phyloP scores from a whole-genome alignment of 1,140 invertebrate genomes.

The Sminthurides bifidus region DNA sequence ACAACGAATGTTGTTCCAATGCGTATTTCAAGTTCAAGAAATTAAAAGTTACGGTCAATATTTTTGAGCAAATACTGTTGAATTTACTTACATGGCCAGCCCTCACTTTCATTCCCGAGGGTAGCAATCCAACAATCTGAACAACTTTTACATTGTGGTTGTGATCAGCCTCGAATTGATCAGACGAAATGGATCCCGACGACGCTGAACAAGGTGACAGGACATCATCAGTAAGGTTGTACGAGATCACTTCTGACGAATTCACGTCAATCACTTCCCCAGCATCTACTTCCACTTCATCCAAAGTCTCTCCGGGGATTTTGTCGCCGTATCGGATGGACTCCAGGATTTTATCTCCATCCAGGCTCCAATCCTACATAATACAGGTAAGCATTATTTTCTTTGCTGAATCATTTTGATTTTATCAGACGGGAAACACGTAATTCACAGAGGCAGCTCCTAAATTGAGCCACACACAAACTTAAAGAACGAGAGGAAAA shows the following conservation, averaged over 20 bases:
- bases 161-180: conserved; percentile 18
- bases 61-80: background rate
- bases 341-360: conserved; percentile 30
- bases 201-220: background rate
- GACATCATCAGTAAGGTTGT: conserved; percentile 1
- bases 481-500: too few species aligned
- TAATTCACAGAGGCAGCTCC: too few species aligned
- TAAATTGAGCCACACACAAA: too few species aligned
- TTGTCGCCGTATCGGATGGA: conserved; percentile 26
- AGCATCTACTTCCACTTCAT: conserved; percentile 8
- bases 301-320: conserved; percentile 12
- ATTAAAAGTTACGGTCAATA: background rate
- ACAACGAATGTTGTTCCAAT: too few species aligned
- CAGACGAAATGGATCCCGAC: conserved; percentile 16
- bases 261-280: conserved; percentile 5
- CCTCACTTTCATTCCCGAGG: conserved; percentile 18
- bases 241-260: conserved; percentile 1
- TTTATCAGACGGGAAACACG: too few species aligned
- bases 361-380: conserved; percentile 20
- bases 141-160: conserved; percentile 26
- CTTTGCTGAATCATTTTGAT: too few species aligned
- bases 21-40: conserved; percentile 1
- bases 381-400: background rate
- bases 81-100: conserved; percentile 6
- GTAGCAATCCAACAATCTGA: conserved; percentile 23